Percentiles rank a stretch among this genome's conserved stretches.
Conservation (phyloP, 2,888 invertebrate species). For the Agrypnus murinus region DNA sequence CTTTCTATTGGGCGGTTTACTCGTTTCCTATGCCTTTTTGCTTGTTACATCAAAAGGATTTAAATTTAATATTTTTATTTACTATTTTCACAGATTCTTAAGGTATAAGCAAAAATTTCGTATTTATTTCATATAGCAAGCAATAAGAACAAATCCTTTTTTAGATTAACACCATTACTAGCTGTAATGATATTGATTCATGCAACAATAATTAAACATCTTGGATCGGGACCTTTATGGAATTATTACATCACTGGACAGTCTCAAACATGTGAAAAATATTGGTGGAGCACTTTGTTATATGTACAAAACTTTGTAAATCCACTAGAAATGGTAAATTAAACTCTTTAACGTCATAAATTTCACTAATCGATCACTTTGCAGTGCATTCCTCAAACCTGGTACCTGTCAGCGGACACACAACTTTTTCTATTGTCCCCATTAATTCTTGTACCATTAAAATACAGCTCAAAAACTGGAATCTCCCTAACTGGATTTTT, state of each 20-base stretch:
- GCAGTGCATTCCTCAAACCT: slow-evolving; percentile 70
- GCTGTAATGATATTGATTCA: slow-evolving; percentile 69
- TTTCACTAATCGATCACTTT: slow-evolving; percentile 13
- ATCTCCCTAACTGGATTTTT: neutral
- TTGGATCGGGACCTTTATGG: slow-evolving; percentile 73
- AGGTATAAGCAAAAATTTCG: too few species aligned
- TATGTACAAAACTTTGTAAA: slow-evolving; percentile 70
- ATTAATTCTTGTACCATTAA: slow-evolving; percentile 68
- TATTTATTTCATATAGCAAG: too few species aligned
- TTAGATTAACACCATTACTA: slow-evolving; percentile 72
- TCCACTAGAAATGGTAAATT: neutral
- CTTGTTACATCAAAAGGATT: neutral
- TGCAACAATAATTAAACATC: slow-evolving; percentile 69
- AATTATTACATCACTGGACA: slow-evolving; percentile 57
- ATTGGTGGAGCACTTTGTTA: slow-evolving; percentile 73
- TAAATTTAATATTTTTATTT: slow-evolving; percentile 14
- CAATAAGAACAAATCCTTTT: too few species aligned
- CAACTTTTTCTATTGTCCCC: slow-evolving; percentile 71
- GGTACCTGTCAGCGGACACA: slow-evolving; percentile 72
- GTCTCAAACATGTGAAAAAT: slow-evolving; percentile 61
- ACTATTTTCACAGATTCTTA: slow-evolving; percentile 6
- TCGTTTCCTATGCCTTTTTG: slow-evolving; percentile 6
- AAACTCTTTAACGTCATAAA: slow-evolving; percentile 60
- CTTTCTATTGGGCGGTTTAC: slow-evolving; percentile 1
- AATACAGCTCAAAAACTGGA: slow-evolving; percentile 66